Conservation (phyloP, 2,113 vertebrate genomes). For the Myrmophylax atrothorax region DNA sequence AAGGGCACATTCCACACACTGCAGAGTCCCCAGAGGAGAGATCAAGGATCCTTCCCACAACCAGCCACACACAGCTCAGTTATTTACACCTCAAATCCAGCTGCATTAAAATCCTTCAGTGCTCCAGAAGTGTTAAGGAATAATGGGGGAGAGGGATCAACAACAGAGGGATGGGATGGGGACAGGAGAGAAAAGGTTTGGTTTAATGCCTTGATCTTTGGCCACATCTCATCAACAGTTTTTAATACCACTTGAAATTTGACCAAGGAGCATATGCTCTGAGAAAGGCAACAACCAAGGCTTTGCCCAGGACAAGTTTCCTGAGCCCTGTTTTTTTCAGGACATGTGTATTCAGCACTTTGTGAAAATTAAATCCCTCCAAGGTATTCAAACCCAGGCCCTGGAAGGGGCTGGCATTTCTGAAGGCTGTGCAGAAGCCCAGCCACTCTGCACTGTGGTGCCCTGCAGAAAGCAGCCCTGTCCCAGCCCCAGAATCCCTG, state of each 20-base stretch:
- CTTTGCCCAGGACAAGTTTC: not conserved
- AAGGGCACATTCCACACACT: not conserved
- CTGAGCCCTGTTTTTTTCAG: not conserved
- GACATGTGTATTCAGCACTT: not conserved
- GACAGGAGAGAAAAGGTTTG: not conserved
- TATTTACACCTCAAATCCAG: constrained; percentile 35
- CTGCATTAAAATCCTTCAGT: not conserved
- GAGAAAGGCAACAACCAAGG: not conserved
- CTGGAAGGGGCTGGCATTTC: not conserved
- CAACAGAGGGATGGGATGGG: not conserved
- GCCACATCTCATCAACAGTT: not conserved
- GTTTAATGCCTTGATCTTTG: not conserved
- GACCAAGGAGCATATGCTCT: not conserved
- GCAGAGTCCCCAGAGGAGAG: not conserved
- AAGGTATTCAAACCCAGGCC: not conserved
- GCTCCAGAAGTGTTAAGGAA: not conserved
- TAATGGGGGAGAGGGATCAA: not conserved
- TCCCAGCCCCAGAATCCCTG: not conserved
- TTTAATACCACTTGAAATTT: not conserved
- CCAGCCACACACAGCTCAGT: constrained; percentile 6
- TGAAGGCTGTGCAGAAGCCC: not conserved
- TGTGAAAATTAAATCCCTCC: not conserved
- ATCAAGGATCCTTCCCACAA: not conserved
- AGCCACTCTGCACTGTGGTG: not conserved
- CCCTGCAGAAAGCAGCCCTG: constrained; percentile 24